Base-by-base conservation (phyloP, 2,888 invertebrate species). In the Invenusta paracnida region DNA sequence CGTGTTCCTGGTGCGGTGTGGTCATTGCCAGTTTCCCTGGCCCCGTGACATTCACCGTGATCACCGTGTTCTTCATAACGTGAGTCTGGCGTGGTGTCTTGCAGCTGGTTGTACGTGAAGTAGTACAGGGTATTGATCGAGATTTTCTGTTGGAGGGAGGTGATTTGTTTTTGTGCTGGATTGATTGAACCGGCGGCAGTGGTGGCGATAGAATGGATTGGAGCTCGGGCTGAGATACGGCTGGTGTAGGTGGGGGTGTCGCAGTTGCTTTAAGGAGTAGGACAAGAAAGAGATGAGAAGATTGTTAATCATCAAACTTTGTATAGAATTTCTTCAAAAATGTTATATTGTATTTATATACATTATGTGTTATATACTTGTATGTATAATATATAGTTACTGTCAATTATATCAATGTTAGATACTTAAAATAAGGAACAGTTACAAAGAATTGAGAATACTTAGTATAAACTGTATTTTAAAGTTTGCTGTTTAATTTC, bases 11-110 rank as follows among this genome's bases (percentile, higher is more conserved):
- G 11, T 73, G 73, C 2, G 73, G 73, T 2, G 73, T 73, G 73
- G 73, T 73, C 73, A 73, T 73, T 5, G 73, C 73, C 73, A 73
- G 73, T 73, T 73, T 73, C 2, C 73, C 73, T 5, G 73, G 73
- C 17, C 73, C 73, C 17, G 73, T 73, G 11, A 73, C 73, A 23
- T 73, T 73, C 2, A 73, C 73, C 2, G 73, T 73, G 73, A 73
- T 73, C 2, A 73, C 17, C 2, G 73, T 73, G 25, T 73, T 73
- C 27, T 73, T 73, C 73, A 73, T 73, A 23, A 73, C 25, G 17
- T 23, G 5, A 23, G 17, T 13, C 17, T 5, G 17, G 23, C 73
- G 17, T 5, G 73, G 73, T n/a, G 73, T n/a, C 17, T 48, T 48
- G 48, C 5, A 5, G 48, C 5, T 48, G 48, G 48, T 48, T 5